A percentile compares a stretch with the other conserved stretches of the same genome.
Conservation (phyloP, 2,888 invertebrate species). For the Agrotis ipsilon region DNA sequence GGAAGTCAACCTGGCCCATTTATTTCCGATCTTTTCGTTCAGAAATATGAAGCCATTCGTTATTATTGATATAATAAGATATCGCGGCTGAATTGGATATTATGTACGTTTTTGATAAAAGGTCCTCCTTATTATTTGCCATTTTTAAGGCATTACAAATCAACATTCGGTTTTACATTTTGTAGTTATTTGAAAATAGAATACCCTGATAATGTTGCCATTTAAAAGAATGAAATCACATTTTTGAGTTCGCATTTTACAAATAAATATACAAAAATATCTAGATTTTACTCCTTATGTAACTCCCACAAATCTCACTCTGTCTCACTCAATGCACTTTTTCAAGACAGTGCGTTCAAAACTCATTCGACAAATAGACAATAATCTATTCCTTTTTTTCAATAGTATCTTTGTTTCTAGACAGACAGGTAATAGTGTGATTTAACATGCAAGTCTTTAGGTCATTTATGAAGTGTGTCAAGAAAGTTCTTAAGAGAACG, state of each 20-base stretch:
- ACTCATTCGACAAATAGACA: neutral
- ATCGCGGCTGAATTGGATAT: constrained; percentile 2
- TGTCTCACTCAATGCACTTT: neutral
- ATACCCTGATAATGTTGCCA: too few relatives aligned
- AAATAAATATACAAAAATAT: too few relatives aligned
- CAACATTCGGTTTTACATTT: too few relatives aligned
- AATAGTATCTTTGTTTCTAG: constrained; percentile 4
- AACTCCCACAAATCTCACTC: neutral
- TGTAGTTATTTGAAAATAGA: too few relatives aligned
- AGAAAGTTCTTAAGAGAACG: constrained; percentile 62
- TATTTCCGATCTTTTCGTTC: constrained; percentile 3
- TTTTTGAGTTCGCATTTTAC: too few relatives aligned
- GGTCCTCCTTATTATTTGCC: constrained; percentile 4
- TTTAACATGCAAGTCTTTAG: constrained; percentile 60
- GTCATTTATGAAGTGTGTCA: constrained; percentile 55
- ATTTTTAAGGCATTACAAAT: too few relatives aligned
- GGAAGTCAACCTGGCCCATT: constrained; percentile 19
- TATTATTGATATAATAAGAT: constrained; percentile 1
- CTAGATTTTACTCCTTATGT: too few relatives aligned
- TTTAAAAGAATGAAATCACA: too few relatives aligned
- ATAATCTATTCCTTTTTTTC: neutral
- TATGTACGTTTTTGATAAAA: neutral
- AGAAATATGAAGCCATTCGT: constrained; percentile 23
- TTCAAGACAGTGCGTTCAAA: neutral
- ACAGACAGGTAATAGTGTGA: constrained; percentile 52